These are phyloP conservation scores for Callionymus lyra DNA, from an alignment of 2,113 vertebrate species.

Conservation along the genomic window DNA sequence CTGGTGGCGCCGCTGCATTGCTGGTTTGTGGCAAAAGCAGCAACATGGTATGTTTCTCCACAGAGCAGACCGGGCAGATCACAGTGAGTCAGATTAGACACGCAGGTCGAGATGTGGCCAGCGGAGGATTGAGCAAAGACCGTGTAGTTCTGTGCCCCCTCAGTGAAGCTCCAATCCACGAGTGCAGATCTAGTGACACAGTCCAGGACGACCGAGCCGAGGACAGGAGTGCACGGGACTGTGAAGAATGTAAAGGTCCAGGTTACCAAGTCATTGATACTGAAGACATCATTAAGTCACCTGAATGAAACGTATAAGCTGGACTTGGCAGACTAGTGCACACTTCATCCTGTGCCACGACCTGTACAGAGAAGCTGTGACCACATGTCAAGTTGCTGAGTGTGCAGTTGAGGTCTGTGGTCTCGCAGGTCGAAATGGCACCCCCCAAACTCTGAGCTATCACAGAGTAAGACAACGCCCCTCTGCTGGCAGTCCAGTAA, in stretches of 20 bases:
- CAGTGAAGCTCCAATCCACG: constrained; percentile 40
- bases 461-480: constrained; percentile 49
- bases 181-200: constrained; percentile 49
- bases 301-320: constrained; percentile 43
- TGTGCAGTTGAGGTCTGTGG: constrained; percentile 19
- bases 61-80: constrained; percentile 52
- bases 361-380: constrained; percentile 44
- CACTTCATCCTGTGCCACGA: constrained; percentile 47
- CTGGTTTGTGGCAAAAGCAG: constrained; percentile 39
- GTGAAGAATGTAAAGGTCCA: not conserved
- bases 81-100: constrained; percentile 53
- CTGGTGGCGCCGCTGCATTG: constrained; percentile 51
- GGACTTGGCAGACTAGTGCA: constrained; percentile 63
- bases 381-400: constrained; percentile 59
- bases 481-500: constrained; percentile 56
- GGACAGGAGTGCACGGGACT: constrained; percentile 61
- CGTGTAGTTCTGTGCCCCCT: constrained; percentile 44
- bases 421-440: constrained; percentile 29
- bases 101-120: constrained; percentile 35
- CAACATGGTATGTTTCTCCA: constrained; percentile 44
- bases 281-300: constrained; percentile 27
- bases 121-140: constrained; percentile 25
- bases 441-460: constrained; percentile 24
- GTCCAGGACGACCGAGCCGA: constrained; percentile 37
- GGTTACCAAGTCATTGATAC: not conserved